A percentile compares a stretch with the other conserved stretches of the same genome.
Evolutionary conservation across 2,797 vertebrate genomes (phyloP).

Genomic region (Dallia pectoralis): DNA sequence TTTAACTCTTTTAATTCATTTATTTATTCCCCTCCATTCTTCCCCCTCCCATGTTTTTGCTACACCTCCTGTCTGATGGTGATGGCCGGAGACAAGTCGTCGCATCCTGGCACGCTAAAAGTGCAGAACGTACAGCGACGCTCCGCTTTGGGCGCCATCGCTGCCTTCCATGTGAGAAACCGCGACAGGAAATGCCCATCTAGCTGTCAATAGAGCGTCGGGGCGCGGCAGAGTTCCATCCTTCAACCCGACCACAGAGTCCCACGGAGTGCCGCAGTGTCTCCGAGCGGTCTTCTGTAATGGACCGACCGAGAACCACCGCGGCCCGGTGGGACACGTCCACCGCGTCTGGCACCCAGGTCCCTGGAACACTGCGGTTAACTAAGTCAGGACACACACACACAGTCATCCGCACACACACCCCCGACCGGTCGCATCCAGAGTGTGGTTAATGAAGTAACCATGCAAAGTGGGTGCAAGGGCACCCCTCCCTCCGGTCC

Average conservation of each 20-base stretch:
- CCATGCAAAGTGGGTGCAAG: slow-evolving; percentile 58
- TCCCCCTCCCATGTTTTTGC: background rate
- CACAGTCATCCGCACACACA: slow-evolving; percentile 42
- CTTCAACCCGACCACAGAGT: slow-evolving; percentile 72
- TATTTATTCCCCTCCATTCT: background rate
- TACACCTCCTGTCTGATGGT: slow-evolving; percentile 58
- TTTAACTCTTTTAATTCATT: background rate
- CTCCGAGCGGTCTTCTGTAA: slow-evolving; percentile 65
- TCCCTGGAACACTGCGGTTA: slow-evolving; percentile 71
- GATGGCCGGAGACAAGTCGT: slow-evolving; percentile 63
- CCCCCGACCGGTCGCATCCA: slow-evolving; percentile 43
- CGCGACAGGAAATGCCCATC: slow-evolving; percentile 85
- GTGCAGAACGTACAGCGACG: slow-evolving; percentile 64
- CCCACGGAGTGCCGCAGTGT: slow-evolving; percentile 63
- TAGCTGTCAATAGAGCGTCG: slow-evolving; percentile 79
- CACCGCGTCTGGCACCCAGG: slow-evolving; percentile 58
- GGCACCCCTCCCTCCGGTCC: slow-evolving; percentile 43
- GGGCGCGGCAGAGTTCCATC: slow-evolving; percentile 55
- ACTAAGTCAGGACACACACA: slow-evolving; percentile 62
- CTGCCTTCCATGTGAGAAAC: slow-evolving; percentile 70
- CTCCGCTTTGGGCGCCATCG: slow-evolving; percentile 66
- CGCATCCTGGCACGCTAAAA: slow-evolving; percentile 36
- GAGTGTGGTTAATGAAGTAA: slow-evolving; percentile 67
- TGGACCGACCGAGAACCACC: slow-evolving; percentile 53
- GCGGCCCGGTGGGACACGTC: slow-evolving; percentile 64